Evolutionary conservation across 2,113 vertebrate species (phyloP).

Genomic region (Scophthalmus maximus): DNA sequence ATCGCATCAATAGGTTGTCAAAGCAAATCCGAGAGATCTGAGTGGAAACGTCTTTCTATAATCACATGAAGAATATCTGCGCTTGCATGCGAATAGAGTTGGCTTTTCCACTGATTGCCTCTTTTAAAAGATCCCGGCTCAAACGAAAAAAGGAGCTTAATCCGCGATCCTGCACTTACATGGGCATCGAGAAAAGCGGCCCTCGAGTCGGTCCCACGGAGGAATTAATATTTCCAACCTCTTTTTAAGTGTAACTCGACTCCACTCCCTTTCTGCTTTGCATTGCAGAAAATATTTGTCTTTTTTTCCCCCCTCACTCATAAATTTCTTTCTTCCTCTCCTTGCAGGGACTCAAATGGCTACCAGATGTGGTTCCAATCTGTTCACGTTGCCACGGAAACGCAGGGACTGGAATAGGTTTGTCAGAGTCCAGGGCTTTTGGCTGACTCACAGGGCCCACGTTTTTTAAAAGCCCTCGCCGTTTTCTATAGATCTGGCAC

Average conservation of each 20-base stretch:
- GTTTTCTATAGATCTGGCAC: conserved; percentile 73
- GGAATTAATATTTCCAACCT: conserved; percentile 73
- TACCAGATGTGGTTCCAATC: conserved; percentile 94
- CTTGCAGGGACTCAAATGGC: conserved; percentile 86
- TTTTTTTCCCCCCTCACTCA: conserved; percentile 87
- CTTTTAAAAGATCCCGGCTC: background rate
- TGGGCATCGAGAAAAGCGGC: conserved; percentile 20
- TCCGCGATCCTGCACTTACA: conserved; percentile 18
- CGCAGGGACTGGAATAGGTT: conserved; percentile 78
- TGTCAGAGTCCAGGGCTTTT: conserved; percentile 76
- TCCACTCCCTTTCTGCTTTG: conserved; percentile 88
- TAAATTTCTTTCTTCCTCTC: conserved; percentile 85
- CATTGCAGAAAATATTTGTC: conserved; percentile 92
- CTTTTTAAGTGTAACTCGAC: conserved; percentile 80
- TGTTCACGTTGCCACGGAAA: conserved; percentile 84
- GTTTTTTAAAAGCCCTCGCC: conserved; percentile 58
- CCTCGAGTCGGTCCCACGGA: conserved; percentile 15
- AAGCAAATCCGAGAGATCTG: background rate
- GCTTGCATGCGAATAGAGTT: background rate
- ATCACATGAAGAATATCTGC: background rate
- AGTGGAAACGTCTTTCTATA: no score
- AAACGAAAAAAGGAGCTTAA: conserved; percentile 7
- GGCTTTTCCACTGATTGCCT: background rate
- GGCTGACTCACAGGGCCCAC: conserved; percentile 70
- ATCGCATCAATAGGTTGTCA: background rate